These are phyloP conservation scores for Patiria pectinifera DNA, from an alignment of 53 echinoderm and acorn worm species.

Conservation along the genomic window DNA sequence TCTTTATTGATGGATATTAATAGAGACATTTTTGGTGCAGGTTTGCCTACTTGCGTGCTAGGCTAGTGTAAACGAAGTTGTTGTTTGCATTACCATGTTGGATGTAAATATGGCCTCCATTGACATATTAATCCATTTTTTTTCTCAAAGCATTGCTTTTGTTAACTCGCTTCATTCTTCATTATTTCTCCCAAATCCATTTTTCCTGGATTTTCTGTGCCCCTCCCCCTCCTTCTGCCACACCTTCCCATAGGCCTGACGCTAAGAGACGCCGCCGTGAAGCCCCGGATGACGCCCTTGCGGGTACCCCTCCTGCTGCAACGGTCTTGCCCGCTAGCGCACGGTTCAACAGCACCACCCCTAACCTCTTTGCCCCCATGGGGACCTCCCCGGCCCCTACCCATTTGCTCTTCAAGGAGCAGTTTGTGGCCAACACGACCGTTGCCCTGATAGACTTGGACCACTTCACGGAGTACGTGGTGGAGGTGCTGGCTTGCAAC, in stretches of 20 bases:
- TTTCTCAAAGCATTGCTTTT: neutral
- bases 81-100: no score
- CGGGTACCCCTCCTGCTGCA: neutral
- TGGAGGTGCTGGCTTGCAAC: conserved; percentile 84
- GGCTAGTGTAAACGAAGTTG: no score
- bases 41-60: no score
- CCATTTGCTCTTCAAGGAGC: conserved; percentile 41
- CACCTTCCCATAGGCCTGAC: conserved; percentile 61
- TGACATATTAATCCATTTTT: no score
- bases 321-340: neutral
- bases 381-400: conserved; percentile 54
- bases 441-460: conserved; percentile 64
- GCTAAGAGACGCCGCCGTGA: conserved; percentile 74
- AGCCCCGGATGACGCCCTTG: conserved; percentile 29
- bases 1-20: neutral
- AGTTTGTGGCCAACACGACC: conserved; percentile 52
- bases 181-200: neutral
- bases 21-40: neutral
- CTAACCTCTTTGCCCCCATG: conserved; percentile 15
- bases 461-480: conserved; percentile 86
- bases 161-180: neutral
- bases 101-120: no score
- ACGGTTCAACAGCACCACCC: conserved; percentile 43
- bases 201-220: neutral
- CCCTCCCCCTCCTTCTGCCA: neutral